These are phyloP conservation scores for Drosophila ogumai DNA, from an alignment of 1,140 invertebrate genomes.

Conservation along the genomic window DNA sequence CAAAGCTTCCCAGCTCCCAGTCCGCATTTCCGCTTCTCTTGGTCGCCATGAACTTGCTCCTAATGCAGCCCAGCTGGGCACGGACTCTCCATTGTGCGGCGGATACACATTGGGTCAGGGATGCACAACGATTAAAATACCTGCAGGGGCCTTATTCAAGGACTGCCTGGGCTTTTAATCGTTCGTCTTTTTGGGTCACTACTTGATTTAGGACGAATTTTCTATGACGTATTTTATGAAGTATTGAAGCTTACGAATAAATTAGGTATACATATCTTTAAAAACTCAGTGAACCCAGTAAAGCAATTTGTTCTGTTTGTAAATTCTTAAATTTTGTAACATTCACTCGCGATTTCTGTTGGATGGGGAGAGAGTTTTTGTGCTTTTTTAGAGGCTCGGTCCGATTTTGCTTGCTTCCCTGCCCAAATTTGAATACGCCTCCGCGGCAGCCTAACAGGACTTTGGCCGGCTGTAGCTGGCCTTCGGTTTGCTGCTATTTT, in stretches of 20 bases:
- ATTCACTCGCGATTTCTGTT: neutral
- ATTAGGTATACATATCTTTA: neutral
- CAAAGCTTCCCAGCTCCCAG: neutral
- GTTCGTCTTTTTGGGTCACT: neutral
- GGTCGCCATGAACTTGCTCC: constrained; percentile 52
- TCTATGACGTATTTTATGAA: neutral
- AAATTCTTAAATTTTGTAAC: constrained; percentile 3
- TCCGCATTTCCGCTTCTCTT: constrained; percentile 50
- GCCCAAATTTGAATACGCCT: constrained; percentile 5
- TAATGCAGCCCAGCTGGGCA: constrained; percentile 24
- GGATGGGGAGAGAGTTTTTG: neutral
- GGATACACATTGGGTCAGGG: constrained; percentile 26
- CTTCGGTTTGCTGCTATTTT: constrained; percentile 22
- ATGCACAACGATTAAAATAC: constrained; percentile 17
- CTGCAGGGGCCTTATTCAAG: neutral
- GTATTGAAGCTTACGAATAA: neutral
- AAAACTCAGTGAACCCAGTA: neutral
- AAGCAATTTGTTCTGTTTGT: neutral
- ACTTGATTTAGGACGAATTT: neutral
- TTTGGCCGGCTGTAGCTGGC: constrained; percentile 15
- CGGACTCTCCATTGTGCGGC: constrained; percentile 17
- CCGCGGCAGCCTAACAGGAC: constrained; percentile 16
- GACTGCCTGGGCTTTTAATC: neutral
- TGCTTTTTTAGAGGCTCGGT: neutral
- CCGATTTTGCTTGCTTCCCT: neutral